Percentiles rank a stretch among this genome's conserved stretches.
phyloP scores from a whole-genome alignment of 2,113 vertebrate species.

The Calonectris borealis region DNA sequence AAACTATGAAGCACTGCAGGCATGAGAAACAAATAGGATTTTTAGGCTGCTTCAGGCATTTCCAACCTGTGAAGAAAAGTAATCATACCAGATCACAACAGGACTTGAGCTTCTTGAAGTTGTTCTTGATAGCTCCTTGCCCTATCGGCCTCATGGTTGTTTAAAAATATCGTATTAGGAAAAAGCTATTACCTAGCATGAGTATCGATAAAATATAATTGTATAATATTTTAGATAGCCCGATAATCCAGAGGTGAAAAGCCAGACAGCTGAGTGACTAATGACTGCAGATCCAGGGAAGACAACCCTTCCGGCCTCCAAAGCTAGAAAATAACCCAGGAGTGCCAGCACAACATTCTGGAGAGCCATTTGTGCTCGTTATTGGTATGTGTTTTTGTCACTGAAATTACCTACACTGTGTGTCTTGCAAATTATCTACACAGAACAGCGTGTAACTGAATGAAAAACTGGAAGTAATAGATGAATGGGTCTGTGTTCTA shows the following conservation, averaged over 20 bases:
- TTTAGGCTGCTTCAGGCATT: background rate
- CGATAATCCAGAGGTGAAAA: background rate
- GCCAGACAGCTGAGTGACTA: background rate
- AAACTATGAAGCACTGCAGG: too few species aligned
- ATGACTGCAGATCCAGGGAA: background rate
- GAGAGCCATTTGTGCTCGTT: slow-evolving; percentile 9
- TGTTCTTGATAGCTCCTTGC: background rate
- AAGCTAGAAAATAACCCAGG: background rate
- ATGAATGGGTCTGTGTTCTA: slow-evolving; percentile 67
- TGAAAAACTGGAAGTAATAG: slow-evolving; percentile 25
- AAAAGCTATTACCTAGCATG: background rate
- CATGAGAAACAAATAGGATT: background rate
- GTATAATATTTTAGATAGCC: too few species aligned
- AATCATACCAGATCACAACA: background rate
- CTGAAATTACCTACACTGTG: background rate
- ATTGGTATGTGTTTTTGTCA: background rate
- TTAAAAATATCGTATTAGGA: background rate
- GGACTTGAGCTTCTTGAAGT: background rate
- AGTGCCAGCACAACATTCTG: background rate
- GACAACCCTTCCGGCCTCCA: background rate
- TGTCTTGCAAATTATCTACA: background rate
- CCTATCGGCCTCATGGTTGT: accelerated
- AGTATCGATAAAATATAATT: background rate
- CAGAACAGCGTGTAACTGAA: slow-evolving; percentile 17
- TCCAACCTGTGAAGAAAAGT: background rate